Evolutionary conservation across 2,888 invertebrate genomes (phyloP), one percentile per base, ranked within the genome.

Genomic region (Dioctria linearis): DNA sequence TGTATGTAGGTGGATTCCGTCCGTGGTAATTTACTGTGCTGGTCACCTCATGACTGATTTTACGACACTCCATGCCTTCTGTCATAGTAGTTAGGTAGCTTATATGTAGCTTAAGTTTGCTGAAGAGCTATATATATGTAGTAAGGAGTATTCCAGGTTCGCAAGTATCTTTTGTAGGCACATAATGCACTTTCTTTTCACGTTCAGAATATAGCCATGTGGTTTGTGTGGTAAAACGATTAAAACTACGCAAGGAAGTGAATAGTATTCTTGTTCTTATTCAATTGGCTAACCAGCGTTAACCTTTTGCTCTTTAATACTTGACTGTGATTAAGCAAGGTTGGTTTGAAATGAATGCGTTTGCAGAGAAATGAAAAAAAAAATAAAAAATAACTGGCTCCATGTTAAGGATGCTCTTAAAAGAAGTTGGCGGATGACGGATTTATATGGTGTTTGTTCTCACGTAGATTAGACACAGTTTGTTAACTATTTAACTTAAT

Each of bases 21-120:
- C 65, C 4, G 73, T 79, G 63, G 69, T 78, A 79, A 79, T 75
- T 81, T 57, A 69, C 76, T 69, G 78, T 67, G 73, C 63, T 79
- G 80, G 63, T 79, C 76, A 82, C 79, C 75, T 80, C 79, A 79
- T 80, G 82, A 82, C 80, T 82, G 82, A 82, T 82, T 82, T 82
- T 82, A 82, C 80, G 80, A 82, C 80, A 82, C 78, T 79, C 69
- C 75, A 71, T 75, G 80, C 78, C 78, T 80, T 79, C 82, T 75
- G 78, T 78, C 71, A 78, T 80, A 78, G 75, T 80, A 78, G 78
- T 78, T 80, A 82, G 71, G 66, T 63, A 69, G 78, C 63, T 25
- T 25, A 25, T 25, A 25, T 25, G 25, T 61, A 78, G 46, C 61
- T 49, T 25, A 25, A 46, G 71, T 40, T 40, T 5, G 51, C 51